Evolutionary conservation across 1,140 invertebrate genomes (phyloP).

Genomic region (Nautilus pompilius): DNA sequence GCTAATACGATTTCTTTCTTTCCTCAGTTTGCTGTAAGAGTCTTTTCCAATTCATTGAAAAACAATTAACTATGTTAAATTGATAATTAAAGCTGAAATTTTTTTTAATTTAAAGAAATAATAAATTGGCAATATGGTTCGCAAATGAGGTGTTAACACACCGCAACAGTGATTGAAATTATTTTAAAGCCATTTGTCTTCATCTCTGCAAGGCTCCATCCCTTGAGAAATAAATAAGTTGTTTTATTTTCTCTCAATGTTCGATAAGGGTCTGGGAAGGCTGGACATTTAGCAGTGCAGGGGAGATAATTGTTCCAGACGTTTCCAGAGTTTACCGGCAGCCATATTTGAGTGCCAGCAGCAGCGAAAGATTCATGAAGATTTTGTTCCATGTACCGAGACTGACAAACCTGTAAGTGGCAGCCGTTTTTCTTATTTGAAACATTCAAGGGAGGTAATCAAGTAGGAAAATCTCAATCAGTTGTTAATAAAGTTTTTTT

Average conservation of each 20-base stretch:
- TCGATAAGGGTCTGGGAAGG: constrained; percentile 47
- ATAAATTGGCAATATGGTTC: too few species aligned
- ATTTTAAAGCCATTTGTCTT: too few species aligned
- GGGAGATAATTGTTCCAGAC: constrained; percentile 47
- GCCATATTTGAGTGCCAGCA: constrained; percentile 27
- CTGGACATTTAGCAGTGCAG: constrained; percentile 26
- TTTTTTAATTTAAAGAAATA: too few species aligned
- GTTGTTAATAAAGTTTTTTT: not conserved
- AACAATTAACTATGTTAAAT: too few species aligned
- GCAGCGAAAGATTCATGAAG: constrained; percentile 19
- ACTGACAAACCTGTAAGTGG: constrained; percentile 41
- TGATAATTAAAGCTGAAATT: too few species aligned
- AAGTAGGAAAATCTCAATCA: not conserved
- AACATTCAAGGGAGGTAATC: not conserved
- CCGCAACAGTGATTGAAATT: too few species aligned
- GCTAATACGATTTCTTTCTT: too few species aligned
- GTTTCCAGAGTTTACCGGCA: constrained; percentile 42
- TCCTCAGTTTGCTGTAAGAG: too few species aligned
- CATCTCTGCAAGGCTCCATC: too few species aligned
- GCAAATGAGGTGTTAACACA: too few species aligned
- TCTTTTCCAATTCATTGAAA: too few species aligned
- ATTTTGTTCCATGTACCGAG: constrained; percentile 35
- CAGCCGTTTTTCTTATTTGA: not conserved
- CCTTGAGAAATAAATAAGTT: too few species aligned
- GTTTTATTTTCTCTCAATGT: not conserved